Conservation (phyloP, 2,797 vertebrate species). For the Acanthopagrus latus region DNA sequence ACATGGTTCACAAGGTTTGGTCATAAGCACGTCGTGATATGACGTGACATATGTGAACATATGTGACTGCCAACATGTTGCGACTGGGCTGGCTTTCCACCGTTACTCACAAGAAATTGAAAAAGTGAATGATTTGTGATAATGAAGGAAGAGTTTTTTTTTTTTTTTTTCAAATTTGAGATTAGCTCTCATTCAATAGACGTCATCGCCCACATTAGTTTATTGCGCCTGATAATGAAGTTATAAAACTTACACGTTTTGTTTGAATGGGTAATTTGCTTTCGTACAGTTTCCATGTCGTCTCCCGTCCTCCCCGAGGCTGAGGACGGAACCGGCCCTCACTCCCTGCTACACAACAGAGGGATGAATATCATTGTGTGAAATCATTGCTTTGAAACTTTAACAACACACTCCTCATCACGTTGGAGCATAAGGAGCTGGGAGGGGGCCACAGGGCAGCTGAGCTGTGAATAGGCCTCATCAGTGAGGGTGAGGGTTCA, state of each 20-base stretch:
- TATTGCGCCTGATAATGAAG: background rate
- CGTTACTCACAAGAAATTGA: background rate
- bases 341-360: constrained; percentile 55
- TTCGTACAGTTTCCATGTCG: background rate
- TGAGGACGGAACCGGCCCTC: constrained; percentile 31
- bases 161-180: background rate
- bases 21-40: too few relatives aligned
- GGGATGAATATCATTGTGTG: constrained; percentile 68
- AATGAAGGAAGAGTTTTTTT: background rate
- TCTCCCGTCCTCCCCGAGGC: constrained; percentile 33
- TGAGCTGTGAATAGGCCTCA: constrained; percentile 97
- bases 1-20: too few relatives aligned
- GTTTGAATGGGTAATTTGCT: background rate
- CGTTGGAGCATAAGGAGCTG: constrained; percentile 84
- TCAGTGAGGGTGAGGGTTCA: constrained; percentile 97
- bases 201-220: background rate
- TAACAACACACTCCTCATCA: constrained; percentile 91
- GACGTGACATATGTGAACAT: too few relatives aligned
- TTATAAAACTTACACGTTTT: constrained; percentile 23
- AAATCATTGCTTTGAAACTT: constrained; percentile 86
- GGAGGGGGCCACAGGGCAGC: constrained; percentile 90
- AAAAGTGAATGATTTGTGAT: background rate
- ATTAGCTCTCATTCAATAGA: background rate
- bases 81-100: background rate
- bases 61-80: too few relatives aligned